Base-by-base conservation (phyloP, 2,113 vertebrate species). In the Ageneiosus marmoratus region DNA sequence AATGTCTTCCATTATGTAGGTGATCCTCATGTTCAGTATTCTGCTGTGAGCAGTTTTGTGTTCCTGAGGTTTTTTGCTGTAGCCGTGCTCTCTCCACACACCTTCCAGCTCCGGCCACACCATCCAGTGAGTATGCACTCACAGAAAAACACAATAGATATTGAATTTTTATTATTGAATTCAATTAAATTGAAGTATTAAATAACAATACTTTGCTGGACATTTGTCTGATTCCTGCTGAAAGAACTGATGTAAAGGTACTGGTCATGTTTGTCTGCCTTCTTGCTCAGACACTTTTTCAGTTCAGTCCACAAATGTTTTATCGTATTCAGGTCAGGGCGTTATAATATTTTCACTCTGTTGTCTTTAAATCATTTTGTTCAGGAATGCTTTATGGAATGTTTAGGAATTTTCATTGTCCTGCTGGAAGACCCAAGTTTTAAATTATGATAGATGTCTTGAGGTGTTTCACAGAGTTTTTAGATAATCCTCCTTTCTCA, bases 21-120 rank as follows among this genome's bases (percentile, higher is more conserved):
- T 88, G 97, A 99, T 90, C 97, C 97, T 86, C 97, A 98, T 89
- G 97, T 98, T 90, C 96, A 99, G 91, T 99, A 99, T 91, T 99
- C 97, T 24, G 97, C 98, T 63, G 97, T 99, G 88, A 99, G 97
- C 96, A 99, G 98, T 94, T 99, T 99, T 91, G 96, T 99, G 89
- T 99, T 99, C 89, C 95, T 99, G 91, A 96, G 98, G 86, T 99
- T 99, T 94, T 99, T 99, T 90, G 97, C 97, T 65, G 97, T 98
- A 84, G 97, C 98, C 65, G 96, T 99, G 90, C 93, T 99, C 79
- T 97, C 96, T 86, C 98, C 97, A 88, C 96, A 99, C 93, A 96
- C 96, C 89, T 99, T 98, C 94, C 97, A 99, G 91, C 96, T 99
- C 84, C 96, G 96, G 88, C 94, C 95, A 86, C 98, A 99, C 89